Evolutionary conservation across 37 sponge, comb jelly and placozoan species (phyloP), one percentile per base, ranked within the genome.

Genomic region (Ianthella basta): DNA sequence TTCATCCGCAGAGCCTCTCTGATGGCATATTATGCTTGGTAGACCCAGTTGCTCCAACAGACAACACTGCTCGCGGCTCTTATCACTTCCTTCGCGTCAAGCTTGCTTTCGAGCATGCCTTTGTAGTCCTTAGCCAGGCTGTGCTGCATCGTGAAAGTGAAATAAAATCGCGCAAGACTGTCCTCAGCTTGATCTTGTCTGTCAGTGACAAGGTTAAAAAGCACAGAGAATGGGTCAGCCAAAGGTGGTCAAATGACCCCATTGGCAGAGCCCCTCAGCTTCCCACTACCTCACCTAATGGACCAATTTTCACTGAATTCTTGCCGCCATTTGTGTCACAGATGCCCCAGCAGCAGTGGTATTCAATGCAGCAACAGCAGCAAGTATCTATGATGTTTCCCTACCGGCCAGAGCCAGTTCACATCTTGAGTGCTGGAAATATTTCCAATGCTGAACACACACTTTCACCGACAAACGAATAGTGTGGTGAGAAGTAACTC

Each of bases 101-200:
- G 44, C 80, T 69, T 29, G 87, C 97, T 5, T 97, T 97, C 68
- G 97, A 97, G n/a, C 78, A 94, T 60, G 97, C 97, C 19, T 94
- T 85, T 73, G 59, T 86, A 19, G 55, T 81, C 33, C 83, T 97
- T 0, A 85, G 88, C 81, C 84, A 55, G 14, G 83, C 86, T 27
- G 91, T 90, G 38, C 78, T 96, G 39, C 72, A 55, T 18, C 37
- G 90, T 55, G 90, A 87, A 33, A 80, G 12, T 15, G 18, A 75
- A 13, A 14, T 75, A 24, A 41, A 36, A 21, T 75, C 78, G 2
- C 79, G 33, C 8, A 61, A 30, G 39, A 85, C 74, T 18, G 35
- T 65, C 0, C 92, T 95, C 0, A 79, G 90, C 41, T 34, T 59
- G 35, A 95, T 95, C 20, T 40, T 95, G 27, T 59, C 75, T 18